Evolutionary conservation across 2,113 vertebrate species (phyloP).

Genomic region (Apistogramma diplotaenia): DNA sequence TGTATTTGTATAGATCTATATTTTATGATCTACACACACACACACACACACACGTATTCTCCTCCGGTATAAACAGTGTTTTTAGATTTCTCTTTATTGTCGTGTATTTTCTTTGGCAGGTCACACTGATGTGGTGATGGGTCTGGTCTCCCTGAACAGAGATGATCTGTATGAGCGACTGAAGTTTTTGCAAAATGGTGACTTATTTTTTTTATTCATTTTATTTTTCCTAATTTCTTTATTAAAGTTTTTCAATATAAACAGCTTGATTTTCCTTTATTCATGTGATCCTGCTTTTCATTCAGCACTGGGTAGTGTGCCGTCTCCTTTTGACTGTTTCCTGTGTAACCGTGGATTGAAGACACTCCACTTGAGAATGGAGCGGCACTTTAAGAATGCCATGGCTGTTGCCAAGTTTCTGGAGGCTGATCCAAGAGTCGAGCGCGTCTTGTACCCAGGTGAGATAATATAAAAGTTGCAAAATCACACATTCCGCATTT

Average conservation of each 20-base stretch:
- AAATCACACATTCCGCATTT: accelerated
- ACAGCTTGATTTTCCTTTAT: neutral
- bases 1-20: too few species aligned
- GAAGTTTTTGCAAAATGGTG: constrained; percentile 89
- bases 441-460: constrained; percentile 90
- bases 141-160: constrained; percentile 84
- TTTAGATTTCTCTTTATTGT: neutral
- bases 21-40: too few species aligned
- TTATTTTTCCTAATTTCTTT: too few species aligned
- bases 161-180: constrained; percentile 81
- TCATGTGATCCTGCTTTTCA: neutral
- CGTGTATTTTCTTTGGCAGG: constrained; percentile 70
- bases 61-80: neutral
- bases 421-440: constrained; percentile 80
- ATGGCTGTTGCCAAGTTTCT: constrained; percentile 84
- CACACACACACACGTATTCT: too few species aligned
- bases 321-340: constrained; percentile 93
- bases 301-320: constrained; percentile 86
- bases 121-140: constrained; percentile 94
- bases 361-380: constrained; percentile 90
- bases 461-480: neutral
- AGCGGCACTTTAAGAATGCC: constrained; percentile 86
- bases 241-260: too few species aligned
- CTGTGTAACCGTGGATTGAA: constrained; percentile 90
- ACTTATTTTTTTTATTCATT: too few species aligned